Conservation (phyloP, 2,113 vertebrate species). For the Rallus limicola region DNA sequence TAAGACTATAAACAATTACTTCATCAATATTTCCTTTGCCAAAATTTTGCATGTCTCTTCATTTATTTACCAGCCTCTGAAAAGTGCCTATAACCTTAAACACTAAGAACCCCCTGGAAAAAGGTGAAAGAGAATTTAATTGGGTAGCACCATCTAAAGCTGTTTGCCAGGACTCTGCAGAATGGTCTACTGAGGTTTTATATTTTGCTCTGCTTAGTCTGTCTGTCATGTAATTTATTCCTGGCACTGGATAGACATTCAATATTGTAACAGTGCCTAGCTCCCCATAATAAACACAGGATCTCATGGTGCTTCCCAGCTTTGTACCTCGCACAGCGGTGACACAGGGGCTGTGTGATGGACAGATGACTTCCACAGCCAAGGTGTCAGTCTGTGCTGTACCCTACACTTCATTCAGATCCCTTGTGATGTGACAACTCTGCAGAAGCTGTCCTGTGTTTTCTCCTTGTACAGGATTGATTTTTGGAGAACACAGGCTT, state of each 20-base stretch:
- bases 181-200: neutral
- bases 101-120: neutral
- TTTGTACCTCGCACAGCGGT: fast-evolving
- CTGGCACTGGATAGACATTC: neutral
- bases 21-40: neutral
- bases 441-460: neutral
- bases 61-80: conserved; percentile 27
- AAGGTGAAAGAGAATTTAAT: neutral
- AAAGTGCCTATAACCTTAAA: conserved; percentile 11
- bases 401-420: neutral
- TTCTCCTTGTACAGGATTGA: neutral
- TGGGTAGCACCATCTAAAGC: neutral
- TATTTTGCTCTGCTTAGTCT: neutral
- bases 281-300: neutral
- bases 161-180: neutral
- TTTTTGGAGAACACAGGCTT: neutral
- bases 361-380: neutral
- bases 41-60: conserved; percentile 1
- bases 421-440: neutral
- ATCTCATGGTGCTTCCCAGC: neutral
- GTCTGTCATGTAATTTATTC: conserved; percentile 26
- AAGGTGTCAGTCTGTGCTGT: neutral
- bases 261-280: neutral
- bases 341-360: fast-evolving
- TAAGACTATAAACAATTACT: neutral